Evolutionary conservation across 1,140 invertebrate genomes (phyloP).

Genomic region (Magallana angulata): DNA sequence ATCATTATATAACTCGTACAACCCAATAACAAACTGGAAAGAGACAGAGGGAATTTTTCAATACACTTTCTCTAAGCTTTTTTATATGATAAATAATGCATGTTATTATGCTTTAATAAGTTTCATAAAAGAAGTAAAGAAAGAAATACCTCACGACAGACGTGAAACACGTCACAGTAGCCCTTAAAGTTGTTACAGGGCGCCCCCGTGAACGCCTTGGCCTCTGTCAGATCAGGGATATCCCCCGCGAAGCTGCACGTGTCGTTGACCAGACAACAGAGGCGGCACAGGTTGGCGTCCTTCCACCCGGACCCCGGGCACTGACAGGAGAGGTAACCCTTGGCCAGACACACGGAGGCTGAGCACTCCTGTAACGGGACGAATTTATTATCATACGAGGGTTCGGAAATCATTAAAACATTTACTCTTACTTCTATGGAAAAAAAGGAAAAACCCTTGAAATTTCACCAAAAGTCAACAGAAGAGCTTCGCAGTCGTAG

Average conservation of each 20-base stretch:
- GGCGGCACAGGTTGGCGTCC: slow-evolving; percentile 61
- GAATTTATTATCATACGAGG: too few relatives aligned
- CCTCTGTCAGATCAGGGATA: slow-evolving; percentile 49
- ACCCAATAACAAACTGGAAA: too few relatives aligned
- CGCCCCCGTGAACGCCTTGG: slow-evolving; percentile 85
- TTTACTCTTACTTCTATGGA: too few relatives aligned
- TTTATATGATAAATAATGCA: neutral
- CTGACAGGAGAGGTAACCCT: slow-evolving; percentile 93
- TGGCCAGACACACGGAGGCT: slow-evolving; percentile 95
- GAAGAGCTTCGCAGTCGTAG: too few relatives aligned
- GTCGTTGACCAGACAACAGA: slow-evolving; percentile 62
- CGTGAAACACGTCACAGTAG: slow-evolving; percentile 98
- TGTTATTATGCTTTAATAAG: neutral
- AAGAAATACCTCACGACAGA: slow-evolving; percentile 83
- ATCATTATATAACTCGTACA: too few relatives aligned
- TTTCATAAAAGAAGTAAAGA: neutral
- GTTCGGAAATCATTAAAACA: too few relatives aligned
- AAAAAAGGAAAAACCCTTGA: too few relatives aligned
- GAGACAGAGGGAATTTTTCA: too few relatives aligned
- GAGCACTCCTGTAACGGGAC: slow-evolving; percentile 85
- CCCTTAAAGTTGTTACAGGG: slow-evolving; percentile 96
- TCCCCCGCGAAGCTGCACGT: slow-evolving; percentile 40
- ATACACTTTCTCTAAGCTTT: too few relatives aligned
- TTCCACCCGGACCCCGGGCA: slow-evolving; percentile 62
- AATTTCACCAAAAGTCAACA: too few relatives aligned